These are phyloP conservation scores for Toxostoma redivivum DNA, from an alignment of 2,113 vertebrate species.

Conservation along the genomic window DNA sequence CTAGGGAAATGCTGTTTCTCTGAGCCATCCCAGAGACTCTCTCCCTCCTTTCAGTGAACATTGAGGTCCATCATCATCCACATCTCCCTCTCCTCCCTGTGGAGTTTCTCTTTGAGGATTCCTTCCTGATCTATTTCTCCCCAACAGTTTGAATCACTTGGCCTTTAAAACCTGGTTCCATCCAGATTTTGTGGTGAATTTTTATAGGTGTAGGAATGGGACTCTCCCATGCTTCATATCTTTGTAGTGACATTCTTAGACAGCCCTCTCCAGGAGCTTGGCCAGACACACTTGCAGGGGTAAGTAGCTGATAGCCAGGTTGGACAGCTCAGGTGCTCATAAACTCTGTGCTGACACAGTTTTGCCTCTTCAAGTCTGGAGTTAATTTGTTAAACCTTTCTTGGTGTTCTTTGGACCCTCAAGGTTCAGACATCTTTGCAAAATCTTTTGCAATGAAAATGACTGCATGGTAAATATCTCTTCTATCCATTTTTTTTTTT, in stretches of 20 bases:
- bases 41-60: not conserved
- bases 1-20: not conserved
- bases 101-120: not conserved
- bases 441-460: not conserved
- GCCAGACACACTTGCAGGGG: not conserved
- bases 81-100: accelerated
- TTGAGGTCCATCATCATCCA: not conserved
- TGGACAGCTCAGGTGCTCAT: not conserved
- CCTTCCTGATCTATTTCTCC: not conserved
- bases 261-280: not conserved
- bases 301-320: not conserved
- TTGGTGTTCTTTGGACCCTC: not conserved
- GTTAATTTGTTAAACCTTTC: not conserved
- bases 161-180: not conserved
- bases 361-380: not conserved
- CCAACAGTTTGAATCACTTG: not conserved
- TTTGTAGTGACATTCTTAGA: not conserved
- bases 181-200: not conserved
- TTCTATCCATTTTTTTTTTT: not conserved
- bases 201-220: not conserved
- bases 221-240: not conserved
- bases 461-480: not conserved
- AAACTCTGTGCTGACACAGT: not conserved
- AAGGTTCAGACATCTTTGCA: not conserved
- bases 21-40: not conserved